phyloP scores from a whole-genome alignment of 2,888 invertebrate genomes.

The Listrodromus nycthemerus region DNA sequence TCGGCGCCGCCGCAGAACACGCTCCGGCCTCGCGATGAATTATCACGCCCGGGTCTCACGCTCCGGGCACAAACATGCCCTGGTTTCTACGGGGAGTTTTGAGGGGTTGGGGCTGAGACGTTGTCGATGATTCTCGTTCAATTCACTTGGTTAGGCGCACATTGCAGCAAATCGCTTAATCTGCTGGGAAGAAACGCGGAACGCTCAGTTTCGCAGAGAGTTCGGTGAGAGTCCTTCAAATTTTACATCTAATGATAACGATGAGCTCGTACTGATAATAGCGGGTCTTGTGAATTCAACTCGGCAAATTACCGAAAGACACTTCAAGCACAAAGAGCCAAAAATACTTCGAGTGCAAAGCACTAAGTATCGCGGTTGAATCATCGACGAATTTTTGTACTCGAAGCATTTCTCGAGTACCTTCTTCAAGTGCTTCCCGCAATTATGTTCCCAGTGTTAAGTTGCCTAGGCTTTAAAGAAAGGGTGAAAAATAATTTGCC shows the following conservation, averaged over 20 bases:
- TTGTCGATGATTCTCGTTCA: slow-evolving; percentile 24
- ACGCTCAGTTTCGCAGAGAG: background rate
- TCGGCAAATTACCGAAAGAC: too few species aligned
- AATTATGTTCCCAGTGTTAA: too few species aligned
- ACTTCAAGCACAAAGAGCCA: too few species aligned
- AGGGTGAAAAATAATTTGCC: too few species aligned
- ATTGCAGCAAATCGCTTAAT: slow-evolving; percentile 34
- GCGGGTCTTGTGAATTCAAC: too few species aligned
- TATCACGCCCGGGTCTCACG: background rate
- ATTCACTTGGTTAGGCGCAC: slow-evolving; percentile 41
- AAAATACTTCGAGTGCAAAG: too few species aligned
- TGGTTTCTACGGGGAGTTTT: background rate
- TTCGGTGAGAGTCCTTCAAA: slow-evolving; percentile 40
- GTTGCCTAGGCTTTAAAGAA: too few species aligned
- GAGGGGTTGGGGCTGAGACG: background rate
- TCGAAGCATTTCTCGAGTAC: too few species aligned
- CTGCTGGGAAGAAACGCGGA: slow-evolving; percentile 8
- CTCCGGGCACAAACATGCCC: background rate
- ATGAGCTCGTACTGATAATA: background rate
- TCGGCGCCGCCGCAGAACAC: too few species aligned
- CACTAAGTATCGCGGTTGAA: too few species aligned
- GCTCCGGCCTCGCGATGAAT: background rate
- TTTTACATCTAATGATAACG: slow-evolving; percentile 4
- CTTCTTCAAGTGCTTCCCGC: too few species aligned
- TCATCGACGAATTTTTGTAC: too few species aligned